Conservation (phyloP, 2,113 vertebrate genomes). For the Peucedramus taeniatus region DNA sequence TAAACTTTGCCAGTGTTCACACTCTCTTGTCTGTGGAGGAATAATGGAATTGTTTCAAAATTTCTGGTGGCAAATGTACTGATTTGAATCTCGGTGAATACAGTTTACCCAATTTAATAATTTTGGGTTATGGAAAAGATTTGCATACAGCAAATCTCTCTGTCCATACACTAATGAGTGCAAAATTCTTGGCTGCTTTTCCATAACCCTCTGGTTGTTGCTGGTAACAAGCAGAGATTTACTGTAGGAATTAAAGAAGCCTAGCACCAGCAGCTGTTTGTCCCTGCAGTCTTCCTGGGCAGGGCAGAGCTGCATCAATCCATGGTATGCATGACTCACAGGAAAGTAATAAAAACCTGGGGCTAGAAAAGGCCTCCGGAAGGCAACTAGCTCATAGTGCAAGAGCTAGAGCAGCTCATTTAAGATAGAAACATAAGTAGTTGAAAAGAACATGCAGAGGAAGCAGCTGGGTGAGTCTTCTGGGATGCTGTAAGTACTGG, state of each 20-base stretch:
- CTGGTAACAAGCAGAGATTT: neutral
- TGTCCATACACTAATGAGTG: neutral
- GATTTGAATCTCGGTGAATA: neutral
- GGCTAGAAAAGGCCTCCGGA: neutral
- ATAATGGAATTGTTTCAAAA: neutral
- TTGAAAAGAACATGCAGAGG: neutral
- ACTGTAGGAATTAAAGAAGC: neutral
- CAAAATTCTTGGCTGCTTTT: neutral
- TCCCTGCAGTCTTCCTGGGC: neutral
- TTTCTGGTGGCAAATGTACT: neutral
- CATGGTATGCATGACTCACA: slow-evolving; percentile 7
- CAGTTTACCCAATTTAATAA: neutral
- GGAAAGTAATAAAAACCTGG: neutral
- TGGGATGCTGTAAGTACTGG: neutral
- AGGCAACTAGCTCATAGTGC: neutral
- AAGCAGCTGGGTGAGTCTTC: neutral
- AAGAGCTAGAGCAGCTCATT: neutral
- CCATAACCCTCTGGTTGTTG: neutral
- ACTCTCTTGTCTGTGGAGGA: neutral
- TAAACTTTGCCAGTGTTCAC: neutral
- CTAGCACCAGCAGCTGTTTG: slow-evolving; percentile 15
- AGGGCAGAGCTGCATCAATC: neutral
- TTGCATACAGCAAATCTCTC: neutral
- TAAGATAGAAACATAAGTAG: neutral
- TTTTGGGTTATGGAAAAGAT: neutral